Base-by-base conservation (phyloP, 2,113 vertebrate species). In the Chionomys nivalis region DNA sequence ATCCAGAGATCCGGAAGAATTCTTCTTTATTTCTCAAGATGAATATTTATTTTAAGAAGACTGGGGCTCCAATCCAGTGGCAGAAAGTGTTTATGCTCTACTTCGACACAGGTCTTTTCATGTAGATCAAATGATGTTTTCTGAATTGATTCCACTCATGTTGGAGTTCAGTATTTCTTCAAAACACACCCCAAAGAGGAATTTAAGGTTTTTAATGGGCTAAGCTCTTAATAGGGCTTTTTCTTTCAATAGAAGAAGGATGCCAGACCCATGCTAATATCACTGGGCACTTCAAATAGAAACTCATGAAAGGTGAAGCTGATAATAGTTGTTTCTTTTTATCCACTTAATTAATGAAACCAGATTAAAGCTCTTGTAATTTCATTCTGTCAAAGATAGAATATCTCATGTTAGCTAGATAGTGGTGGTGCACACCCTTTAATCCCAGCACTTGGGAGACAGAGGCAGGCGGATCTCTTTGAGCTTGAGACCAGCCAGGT, bases 41-140 rank as follows among this genome's bases (percentile, higher is more conserved):
- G 42, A 47, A 23, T 76, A 14, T 36, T 36, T 75, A 66, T 78
- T 90, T 78, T 85, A 47, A 89, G 61, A 75, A 83, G 9, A n/a
- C 55, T 28, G 0, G 63, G 21, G 16, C 17, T 19, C 17, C 28
- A 47, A 16, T 10, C 28, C 42, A 73, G 42, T 28, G 79, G 68
- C 14, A 68, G 79, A 63, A 36, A 52, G 28, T 44, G 1, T 68
- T 70, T 92, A 7, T 89, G 31, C 66, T 94, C 77, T 55, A 83
- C 2, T 55, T 24, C 28, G 55, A 79, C 82, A 44, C 28, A 79
- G 87, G 87, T 85, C 90, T 93, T 97, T 96, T 94, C 55, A 58
- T 89, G 93, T 94, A 94, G 94, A 90, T 87, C 75, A 75, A 47
- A 79, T 94, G 36, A 79, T 13, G 82, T 78, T 91, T 97, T 36